Evolutionary conservation across 2,113 vertebrate genomes (phyloP).

Genomic region (Ptychochromis oligacanthus): DNA sequence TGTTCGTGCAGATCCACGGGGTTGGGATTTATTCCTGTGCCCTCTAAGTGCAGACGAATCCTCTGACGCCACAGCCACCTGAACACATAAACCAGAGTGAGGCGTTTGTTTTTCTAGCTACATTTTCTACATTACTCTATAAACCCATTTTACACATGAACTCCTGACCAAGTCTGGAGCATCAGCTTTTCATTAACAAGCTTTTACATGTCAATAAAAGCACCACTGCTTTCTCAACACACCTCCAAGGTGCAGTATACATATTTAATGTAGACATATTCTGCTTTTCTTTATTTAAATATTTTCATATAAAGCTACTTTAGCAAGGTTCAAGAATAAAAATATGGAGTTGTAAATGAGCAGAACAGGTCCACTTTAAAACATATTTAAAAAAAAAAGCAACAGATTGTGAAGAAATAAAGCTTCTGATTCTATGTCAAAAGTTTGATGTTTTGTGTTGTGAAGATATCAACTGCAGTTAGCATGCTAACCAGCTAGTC

Average conservation of each 20-base stretch:
- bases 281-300: too few relatives aligned
- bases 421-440: too few relatives aligned
- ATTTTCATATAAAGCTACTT: too few relatives aligned
- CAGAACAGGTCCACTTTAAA: neutral
- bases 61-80: constrained; percentile 97
- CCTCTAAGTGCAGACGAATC: constrained; percentile 91
- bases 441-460: too few relatives aligned
- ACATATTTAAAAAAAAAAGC: neutral
- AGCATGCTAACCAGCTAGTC: too few relatives aligned
- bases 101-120: neutral
- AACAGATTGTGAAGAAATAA: neutral
- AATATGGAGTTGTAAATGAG: neutral
- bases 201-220: too few relatives aligned
- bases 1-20: constrained; percentile 96
- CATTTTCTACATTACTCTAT: neutral
- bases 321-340: too few relatives aligned
- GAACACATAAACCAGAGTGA: neutral
- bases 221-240: neutral
- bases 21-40: constrained; percentile 91
- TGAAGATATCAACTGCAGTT: too few relatives aligned
- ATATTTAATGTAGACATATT: too few relatives aligned
- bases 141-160: neutral
- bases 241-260: too few relatives aligned
- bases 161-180: too few relatives aligned
- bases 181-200: too few relatives aligned